A percentile compares a stretch with the other conserved stretches of the same genome.
Conservation (phyloP, 2,797 vertebrate genomes). For the Myripristis murdjan region DNA sequence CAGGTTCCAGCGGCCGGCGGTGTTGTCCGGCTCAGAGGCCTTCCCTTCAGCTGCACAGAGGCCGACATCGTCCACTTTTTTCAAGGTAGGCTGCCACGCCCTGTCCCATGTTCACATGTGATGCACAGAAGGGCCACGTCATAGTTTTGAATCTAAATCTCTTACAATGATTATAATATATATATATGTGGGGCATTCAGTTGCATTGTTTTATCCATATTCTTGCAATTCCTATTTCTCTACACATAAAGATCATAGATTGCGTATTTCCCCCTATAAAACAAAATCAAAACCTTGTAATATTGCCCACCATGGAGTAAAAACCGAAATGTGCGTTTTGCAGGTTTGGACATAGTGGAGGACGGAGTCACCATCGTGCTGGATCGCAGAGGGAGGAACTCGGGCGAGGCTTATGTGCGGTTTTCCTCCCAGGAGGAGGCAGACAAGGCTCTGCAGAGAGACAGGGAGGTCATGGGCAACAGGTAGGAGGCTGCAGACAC, state of each 20-base stretch:
- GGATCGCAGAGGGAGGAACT: constrained; percentile 84
- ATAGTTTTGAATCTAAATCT: too few species aligned
- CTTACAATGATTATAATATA: too few species aligned
- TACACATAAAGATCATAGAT: too few species aligned
- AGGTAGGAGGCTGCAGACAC: constrained; percentile 83
- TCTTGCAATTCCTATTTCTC: too few species aligned
- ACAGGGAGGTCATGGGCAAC: constrained; percentile 90
- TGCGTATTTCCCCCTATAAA: too few species aligned
- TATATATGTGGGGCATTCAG: too few species aligned
- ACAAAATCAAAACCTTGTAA: background rate
- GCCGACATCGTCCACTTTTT: constrained; percentile 91
- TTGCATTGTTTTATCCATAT: too few species aligned
- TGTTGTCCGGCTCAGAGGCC: constrained; percentile 90
- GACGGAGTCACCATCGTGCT: constrained; percentile 86
- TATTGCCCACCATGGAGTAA: background rate
- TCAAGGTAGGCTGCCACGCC: constrained; percentile 82
- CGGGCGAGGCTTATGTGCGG: constrained; percentile 91
- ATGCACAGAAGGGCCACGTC: too few species aligned
- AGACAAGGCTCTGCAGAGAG: constrained; percentile 86
- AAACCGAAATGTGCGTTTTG: background rate
- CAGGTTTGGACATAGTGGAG: constrained; percentile 89
- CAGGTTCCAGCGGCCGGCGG: constrained; percentile 63
- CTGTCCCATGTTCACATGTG: background rate
- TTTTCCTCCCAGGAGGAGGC: constrained; percentile 89
- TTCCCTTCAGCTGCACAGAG: constrained; percentile 89